phyloP scores from a whole-genome alignment of 1,140 invertebrate genomes.

The Heterodera carotae region DNA sequence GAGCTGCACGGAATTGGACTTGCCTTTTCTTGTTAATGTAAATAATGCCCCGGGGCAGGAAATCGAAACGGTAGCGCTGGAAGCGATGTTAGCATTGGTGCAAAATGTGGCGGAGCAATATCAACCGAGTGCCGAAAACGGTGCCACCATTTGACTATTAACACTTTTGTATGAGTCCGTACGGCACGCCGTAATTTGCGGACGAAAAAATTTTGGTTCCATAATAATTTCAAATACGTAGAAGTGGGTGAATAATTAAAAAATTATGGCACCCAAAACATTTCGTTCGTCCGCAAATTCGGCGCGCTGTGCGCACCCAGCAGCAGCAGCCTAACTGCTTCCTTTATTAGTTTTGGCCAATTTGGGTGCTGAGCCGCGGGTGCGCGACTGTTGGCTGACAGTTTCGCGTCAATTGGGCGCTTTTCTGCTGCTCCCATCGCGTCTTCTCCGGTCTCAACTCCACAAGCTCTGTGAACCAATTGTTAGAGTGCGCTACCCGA shows the following conservation, averaged over 20 bases:
- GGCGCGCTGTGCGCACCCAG: no score
- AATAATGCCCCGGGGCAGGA: neutral
- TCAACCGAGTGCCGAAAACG: slow-evolving; percentile 17
- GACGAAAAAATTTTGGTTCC: no score
- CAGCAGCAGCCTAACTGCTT: neutral
- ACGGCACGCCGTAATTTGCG: no score
- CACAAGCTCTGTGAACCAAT: slow-evolving; percentile 39
- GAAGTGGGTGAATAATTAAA: no score
- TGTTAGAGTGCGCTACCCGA: slow-evolving; percentile 46
- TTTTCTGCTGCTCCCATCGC: slow-evolving; percentile 48
- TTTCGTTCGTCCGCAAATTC: no score
- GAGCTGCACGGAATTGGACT: slow-evolving; percentile 3
- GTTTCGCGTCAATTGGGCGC: slow-evolving; percentile 20
- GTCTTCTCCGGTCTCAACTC: slow-evolving; percentile 31
- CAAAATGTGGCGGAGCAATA: slow-evolving; percentile 7
- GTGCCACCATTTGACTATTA: no score
- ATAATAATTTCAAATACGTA: no score
- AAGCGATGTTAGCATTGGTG: slow-evolving; percentile 37
- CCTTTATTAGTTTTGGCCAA: slow-evolving; percentile 43
- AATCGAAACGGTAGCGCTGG: slow-evolving; percentile 42
- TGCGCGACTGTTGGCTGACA: slow-evolving; percentile 51
- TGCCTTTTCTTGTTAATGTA: neutral
- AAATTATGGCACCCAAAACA: no score
- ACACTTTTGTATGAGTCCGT: no score
- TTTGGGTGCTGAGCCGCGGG: slow-evolving; percentile 43